Evolutionary conservation across 2,113 vertebrate species (phyloP).

Genomic region (Bos javanicus): DNA sequence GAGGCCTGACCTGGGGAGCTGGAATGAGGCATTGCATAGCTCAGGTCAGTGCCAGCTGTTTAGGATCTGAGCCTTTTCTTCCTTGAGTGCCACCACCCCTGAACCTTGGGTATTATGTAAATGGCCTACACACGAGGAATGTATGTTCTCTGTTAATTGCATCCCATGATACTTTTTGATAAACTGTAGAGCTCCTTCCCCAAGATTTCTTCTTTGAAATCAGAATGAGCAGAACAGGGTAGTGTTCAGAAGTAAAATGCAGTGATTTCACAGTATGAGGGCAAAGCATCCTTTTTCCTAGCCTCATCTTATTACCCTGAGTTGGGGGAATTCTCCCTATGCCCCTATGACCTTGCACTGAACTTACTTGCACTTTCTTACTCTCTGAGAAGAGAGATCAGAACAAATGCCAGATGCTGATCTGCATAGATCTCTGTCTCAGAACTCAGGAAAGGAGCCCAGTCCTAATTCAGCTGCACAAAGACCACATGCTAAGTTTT

Average conservation of each 20-base stretch:
- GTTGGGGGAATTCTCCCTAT: background rate
- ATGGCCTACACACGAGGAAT: background rate
- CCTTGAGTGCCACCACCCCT: too few species aligned
- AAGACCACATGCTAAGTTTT: background rate
- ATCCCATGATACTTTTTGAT: background rate
- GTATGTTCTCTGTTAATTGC: background rate
- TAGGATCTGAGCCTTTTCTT: background rate
- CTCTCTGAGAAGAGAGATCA: background rate
- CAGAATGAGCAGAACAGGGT: background rate
- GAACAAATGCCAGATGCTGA: background rate
- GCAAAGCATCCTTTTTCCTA: background rate
- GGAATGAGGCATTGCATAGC: too few species aligned
- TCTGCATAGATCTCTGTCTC: background rate
- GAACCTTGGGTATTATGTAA: background rate
- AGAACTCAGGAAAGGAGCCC: background rate
- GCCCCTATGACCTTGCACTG: background rate
- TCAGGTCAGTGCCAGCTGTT: background rate
- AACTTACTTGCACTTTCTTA: background rate
- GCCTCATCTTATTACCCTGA: background rate
- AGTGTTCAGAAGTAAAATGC: background rate
- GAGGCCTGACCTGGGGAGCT: background rate
- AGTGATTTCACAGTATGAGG: background rate
- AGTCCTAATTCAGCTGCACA: background rate
- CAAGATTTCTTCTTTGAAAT: background rate
- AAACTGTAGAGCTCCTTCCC: background rate